Evolutionary conservation across 1,140 invertebrate genomes (phyloP), one percentile per base, ranked within the genome.

Genomic region (Cylas formicarius): DNA sequence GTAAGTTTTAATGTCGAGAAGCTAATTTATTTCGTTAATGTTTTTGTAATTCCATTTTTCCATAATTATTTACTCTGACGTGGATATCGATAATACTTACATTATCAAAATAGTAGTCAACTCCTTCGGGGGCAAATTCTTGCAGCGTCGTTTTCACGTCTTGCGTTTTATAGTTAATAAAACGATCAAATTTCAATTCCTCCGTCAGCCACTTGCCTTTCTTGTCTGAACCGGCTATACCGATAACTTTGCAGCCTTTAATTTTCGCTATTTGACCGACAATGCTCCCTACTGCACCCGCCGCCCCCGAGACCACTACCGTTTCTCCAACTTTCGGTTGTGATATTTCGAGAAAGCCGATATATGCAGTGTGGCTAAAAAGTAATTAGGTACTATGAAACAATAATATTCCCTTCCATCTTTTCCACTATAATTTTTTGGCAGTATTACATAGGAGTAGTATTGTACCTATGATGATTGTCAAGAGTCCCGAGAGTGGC

Each of bases 81-180:
- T n/a, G n/a, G n/a, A n/a, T n/a, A n/a, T n/a, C n/a, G n/a, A n/a
- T n/a, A n/a, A 2, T 23, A 34, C 42, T 53, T 35, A 83, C 81
- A 65, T 84, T 84, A 56, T 84, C 82, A 65, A 84, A 84, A 55
- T 83, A 84, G 46, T 77, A 78, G 51, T 85, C 78, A 2, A 84
- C 63, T 18, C 77, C 80, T 17, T 80, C 66, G 1, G 81, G 80
- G 10, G 79, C 81, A 21, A 64, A 68, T 60, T 78, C 66, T 50
- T 69, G 74, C 8, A 86, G 63, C 22, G 66, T 70, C 24, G 64
- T 32, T 3, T 56, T 57, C 21, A 83, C 39, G 44, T 80, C 59
- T 4, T 63, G 64, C 0, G 61, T 78, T 65, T 85, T 86, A 58
- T 86, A 86, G 65, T 86, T 86, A 37, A 77, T 78, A 2, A 73